Percentiles rank a stretch among this genome's conserved stretches.
Conservation (phyloP, 2,888 invertebrate species). For the Athalia circularis region DNA sequence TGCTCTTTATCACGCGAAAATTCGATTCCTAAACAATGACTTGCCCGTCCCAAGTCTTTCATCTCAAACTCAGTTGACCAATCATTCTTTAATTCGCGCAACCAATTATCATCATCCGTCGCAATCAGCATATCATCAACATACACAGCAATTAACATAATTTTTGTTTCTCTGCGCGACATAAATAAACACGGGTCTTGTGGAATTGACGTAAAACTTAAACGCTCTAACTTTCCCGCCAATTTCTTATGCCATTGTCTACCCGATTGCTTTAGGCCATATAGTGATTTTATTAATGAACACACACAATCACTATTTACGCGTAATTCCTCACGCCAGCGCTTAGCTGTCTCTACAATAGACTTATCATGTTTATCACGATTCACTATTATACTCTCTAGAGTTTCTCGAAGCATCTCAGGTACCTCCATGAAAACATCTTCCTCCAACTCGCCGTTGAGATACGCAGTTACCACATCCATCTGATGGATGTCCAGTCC, state of each 20-base stretch:
- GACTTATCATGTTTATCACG: neutral
- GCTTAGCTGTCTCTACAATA: conserved; percentile 25
- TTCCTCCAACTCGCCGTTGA: conserved; percentile 47
- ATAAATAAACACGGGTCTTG: conserved; percentile 45
- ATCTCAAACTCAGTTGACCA: conserved; percentile 45
- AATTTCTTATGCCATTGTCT: conserved; percentile 34
- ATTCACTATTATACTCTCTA: conserved; percentile 20
- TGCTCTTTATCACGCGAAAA: conserved; percentile 41
- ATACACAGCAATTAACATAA: conserved; percentile 32
- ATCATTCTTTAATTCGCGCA: conserved; percentile 31
- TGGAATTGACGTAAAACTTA: conserved; percentile 31
- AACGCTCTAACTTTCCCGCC: conserved; percentile 6
- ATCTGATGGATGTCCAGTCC: conserved; percentile 43
- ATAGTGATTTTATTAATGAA: conserved; percentile 23
- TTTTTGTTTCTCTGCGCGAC: conserved; percentile 20
- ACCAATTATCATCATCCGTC: conserved; percentile 15
- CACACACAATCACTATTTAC: conserved; percentile 24
- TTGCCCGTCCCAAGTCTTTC: conserved; percentile 40
- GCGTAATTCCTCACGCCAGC: conserved; percentile 28
- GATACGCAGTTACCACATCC: conserved; percentile 50
- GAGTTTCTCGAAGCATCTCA: conserved; percentile 28
- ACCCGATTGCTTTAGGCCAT: conserved; percentile 42
- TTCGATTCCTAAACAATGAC: conserved; percentile 46
- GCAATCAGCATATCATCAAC: conserved; percentile 42
- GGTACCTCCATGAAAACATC: conserved; percentile 34